Evolutionary conservation across 30 jellyfish, hydroid and myxozoan genomes (phyloP).

Genomic region (Clytia hemisphaerica): DNA sequence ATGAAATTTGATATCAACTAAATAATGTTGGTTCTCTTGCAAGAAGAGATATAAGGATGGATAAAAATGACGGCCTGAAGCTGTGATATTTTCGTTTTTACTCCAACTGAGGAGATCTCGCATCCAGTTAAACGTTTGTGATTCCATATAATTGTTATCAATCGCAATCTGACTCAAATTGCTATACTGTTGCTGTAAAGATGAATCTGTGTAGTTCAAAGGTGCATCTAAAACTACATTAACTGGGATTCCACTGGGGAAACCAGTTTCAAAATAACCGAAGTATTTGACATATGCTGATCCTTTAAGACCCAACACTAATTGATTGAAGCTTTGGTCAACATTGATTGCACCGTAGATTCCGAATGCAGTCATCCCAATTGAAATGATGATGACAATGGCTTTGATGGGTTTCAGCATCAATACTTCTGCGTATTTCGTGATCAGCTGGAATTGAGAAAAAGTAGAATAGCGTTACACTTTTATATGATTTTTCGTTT

Average conservation of each 20-base stretch:
- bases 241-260: slow-evolving; percentile 39
- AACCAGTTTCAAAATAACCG: slow-evolving; percentile 22
- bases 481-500: neutral
- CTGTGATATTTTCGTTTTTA: neutral
- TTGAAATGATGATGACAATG: slow-evolving; percentile 31
- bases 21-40: neutral
- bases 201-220: slow-evolving; percentile 24
- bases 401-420: slow-evolving; percentile 55
- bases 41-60: neutral
- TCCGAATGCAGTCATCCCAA: slow-evolving; percentile 39
- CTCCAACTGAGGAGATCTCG: neutral
- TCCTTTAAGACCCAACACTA: slow-evolving; percentile 65
- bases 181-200: slow-evolving; percentile 37
- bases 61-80: slow-evolving; percentile 6
- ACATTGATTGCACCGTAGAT: slow-evolving; percentile 55
- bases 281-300: slow-evolving; percentile 49
- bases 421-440: slow-evolving; percentile 42
- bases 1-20: no score
- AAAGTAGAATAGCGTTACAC: neutral
- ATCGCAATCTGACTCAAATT: slow-evolving; percentile 8
- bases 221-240: slow-evolving; percentile 37
- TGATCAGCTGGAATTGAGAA: slow-evolving; percentile 46
- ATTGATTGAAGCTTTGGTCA: slow-evolving; percentile 69
- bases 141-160: neutral
- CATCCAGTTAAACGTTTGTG: slow-evolving; percentile 26